Evolutionary conservation across 2,113 vertebrate genomes (phyloP), one percentile per base, ranked within the genome.

Genomic region (Scolopax mira): DNA sequence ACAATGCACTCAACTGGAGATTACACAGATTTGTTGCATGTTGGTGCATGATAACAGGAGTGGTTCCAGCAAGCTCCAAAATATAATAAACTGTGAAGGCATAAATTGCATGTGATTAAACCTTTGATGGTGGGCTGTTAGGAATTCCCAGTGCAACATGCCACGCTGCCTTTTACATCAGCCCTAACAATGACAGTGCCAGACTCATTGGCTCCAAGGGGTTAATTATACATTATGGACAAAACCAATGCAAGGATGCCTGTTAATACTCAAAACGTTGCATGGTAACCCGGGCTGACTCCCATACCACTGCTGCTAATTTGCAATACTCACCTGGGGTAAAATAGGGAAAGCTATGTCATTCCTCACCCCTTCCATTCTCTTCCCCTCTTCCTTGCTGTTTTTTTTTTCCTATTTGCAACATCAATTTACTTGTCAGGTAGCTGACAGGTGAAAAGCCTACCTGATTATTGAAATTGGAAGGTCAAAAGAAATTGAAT

Each of bases 121-220:
- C 83, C 93, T 96, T 94, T 94, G 95, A 88, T 94, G 96, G 92
- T 94, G 91, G 94, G 92, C 89, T 96, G 86, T 54, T 69, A 94
- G 96, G 93, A 96, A 90, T 90, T 96, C 96, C 93, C 88, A 96
- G 77, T 69, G 77, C 79, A 93, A 58, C 6, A 1, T 58, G 93
- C 88, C 93, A 86, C 1, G 4, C 72, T 13, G 22, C 86, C 73
- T 94, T 95, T 85, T 72, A 93, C 95, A 89, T 51, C 86, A 96
- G 75, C 70, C 78, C 81, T 88, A 85, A 85, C 87, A 85, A 77
- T 54, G 88, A 79, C 86, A 77, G 44, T 91, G 78, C 80, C 94
- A 96, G 95, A 95, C 95, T 94, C 2, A 0, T 41, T 88, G 96
- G 94, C 96, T 96, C 96, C 96, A 91, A 97, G 90, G 96, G 92